Conservation (phyloP, 2,888 invertebrate genomes). For the Stictocephala bisonia region DNA sequence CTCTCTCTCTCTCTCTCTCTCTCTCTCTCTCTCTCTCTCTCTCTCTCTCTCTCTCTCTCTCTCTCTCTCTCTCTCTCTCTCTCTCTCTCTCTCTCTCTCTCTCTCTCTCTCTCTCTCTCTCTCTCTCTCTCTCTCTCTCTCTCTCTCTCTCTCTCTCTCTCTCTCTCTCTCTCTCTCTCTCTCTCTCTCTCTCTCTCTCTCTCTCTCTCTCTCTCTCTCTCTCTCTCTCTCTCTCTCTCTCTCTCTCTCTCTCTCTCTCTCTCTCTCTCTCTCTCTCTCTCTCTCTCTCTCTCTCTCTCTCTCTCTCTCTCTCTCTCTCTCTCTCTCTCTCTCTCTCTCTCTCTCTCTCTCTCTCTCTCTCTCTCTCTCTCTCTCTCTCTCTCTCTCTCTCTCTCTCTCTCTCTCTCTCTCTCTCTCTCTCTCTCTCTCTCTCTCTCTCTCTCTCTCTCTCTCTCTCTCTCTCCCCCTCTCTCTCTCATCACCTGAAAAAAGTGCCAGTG, state of each 20-base stretch:
- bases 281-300: slow-evolving; percentile 17
- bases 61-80: slow-evolving; percentile 24
- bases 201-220: slow-evolving; percentile 24
- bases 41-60: slow-evolving; percentile 24
- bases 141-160: slow-evolving; percentile 24
- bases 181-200: slow-evolving; percentile 24
- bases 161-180: slow-evolving; percentile 24
- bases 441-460: too few species aligned
- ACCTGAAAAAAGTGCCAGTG: too few species aligned
- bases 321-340: slow-evolving; percentile 22
- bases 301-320: slow-evolving; percentile 24
- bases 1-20: slow-evolving; percentile 31
- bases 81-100: slow-evolving; percentile 24
- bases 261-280: slow-evolving; percentile 22
- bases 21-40: slow-evolving; percentile 24
- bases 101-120: slow-evolving; percentile 24
- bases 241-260: slow-evolving; percentile 24
- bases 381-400: slow-evolving; percentile 24
- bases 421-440: slow-evolving; percentile 33
- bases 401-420: slow-evolving; percentile 26
- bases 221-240: slow-evolving; percentile 24
- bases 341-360: slow-evolving; percentile 23
- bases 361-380: slow-evolving; percentile 46
- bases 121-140: slow-evolving; percentile 24
- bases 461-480: too few species aligned